phyloP scores from a whole-genome alignment of 2,888 invertebrate species.

The Orthonevra nobilis region DNA sequence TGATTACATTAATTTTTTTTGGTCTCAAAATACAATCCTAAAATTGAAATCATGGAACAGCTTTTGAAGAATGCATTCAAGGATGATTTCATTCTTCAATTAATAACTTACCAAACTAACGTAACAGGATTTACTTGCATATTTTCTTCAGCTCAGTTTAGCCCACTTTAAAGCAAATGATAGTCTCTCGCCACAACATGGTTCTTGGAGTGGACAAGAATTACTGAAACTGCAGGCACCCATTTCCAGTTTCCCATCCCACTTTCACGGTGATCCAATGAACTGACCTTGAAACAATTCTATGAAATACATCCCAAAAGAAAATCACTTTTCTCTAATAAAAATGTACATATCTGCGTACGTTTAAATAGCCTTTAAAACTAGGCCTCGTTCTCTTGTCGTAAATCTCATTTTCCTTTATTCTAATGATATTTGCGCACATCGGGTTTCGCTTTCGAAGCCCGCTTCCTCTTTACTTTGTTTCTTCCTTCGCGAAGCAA shows the following conservation, averaged over 20 bases:
- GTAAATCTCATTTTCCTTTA: slow-evolving; percentile 24
- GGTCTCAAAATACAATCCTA: too few relatives aligned
- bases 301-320: not conserved
- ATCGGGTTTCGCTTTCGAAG: slow-evolving; percentile 59
- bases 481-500: slow-evolving; percentile 31
- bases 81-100: too few relatives aligned
- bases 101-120: too few relatives aligned
- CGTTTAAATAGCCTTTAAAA: slow-evolving; percentile 1
- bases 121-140: too few relatives aligned
- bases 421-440: slow-evolving; percentile 49
- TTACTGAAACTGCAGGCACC: too few relatives aligned
- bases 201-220: too few relatives aligned
- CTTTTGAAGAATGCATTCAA: too few relatives aligned
- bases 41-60: too few relatives aligned
- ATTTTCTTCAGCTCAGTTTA: too few relatives aligned
- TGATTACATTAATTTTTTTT: too few relatives aligned
- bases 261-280: slow-evolving; percentile 43
- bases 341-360: slow-evolving; percentile 13
- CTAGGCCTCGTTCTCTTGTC: not conserved
- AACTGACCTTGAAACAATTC: slow-evolving; percentile 47
- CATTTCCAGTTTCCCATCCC: slow-evolving; percentile 18
- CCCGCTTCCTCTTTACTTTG: slow-evolving; percentile 47
- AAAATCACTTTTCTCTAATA: slow-evolving; percentile 43
- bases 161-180: too few relatives aligned
- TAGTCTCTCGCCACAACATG: too few relatives aligned